These are phyloP conservation scores for Craniophora ligustri DNA, from an alignment of 2,888 invertebrate species.

Conservation along the genomic window DNA sequence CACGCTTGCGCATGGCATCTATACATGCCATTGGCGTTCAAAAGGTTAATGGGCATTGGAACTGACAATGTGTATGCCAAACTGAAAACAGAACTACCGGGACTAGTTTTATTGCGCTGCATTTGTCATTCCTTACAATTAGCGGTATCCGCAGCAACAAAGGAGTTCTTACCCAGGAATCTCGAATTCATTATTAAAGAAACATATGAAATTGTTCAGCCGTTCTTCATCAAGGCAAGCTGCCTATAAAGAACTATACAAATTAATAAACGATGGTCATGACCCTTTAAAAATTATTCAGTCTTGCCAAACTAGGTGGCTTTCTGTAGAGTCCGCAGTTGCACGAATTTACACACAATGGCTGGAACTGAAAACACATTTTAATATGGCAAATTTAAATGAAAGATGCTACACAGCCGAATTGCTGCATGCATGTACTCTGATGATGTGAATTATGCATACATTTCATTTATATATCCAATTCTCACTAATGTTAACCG, in stretches of 20 bases:
- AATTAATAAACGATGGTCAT: background rate
- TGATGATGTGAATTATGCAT: too few relatives aligned
- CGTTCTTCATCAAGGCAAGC: constrained; percentile 30
- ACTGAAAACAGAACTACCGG: constrained; percentile 58
- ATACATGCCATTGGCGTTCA: constrained; percentile 7
- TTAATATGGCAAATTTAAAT: background rate
- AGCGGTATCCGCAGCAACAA: constrained; percentile 38
- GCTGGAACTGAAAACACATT: background rate
- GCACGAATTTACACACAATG: background rate
- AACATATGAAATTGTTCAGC: constrained; percentile 60
- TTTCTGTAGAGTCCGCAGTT: background rate
- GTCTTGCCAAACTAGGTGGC: background rate
- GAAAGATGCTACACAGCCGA: too few relatives aligned
- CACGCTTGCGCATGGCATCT: too few relatives aligned
- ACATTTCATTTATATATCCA: too few relatives aligned
- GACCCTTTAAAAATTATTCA: background rate
- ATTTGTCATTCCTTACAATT: constrained; percentile 64
- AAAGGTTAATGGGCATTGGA: constrained; percentile 55
- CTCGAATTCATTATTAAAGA: constrained; percentile 57
- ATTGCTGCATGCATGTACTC: too few relatives aligned
- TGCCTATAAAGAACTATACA: background rate
- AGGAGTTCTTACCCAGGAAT: constrained; percentile 54
- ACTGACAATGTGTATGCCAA: constrained; percentile 52
- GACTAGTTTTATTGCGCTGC: constrained; percentile 60
- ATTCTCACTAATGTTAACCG: too few relatives aligned